These are phyloP conservation scores for Paramormyrops kingsleyae DNA, from an alignment of 2,113 vertebrate species.

Conservation along the genomic window DNA sequence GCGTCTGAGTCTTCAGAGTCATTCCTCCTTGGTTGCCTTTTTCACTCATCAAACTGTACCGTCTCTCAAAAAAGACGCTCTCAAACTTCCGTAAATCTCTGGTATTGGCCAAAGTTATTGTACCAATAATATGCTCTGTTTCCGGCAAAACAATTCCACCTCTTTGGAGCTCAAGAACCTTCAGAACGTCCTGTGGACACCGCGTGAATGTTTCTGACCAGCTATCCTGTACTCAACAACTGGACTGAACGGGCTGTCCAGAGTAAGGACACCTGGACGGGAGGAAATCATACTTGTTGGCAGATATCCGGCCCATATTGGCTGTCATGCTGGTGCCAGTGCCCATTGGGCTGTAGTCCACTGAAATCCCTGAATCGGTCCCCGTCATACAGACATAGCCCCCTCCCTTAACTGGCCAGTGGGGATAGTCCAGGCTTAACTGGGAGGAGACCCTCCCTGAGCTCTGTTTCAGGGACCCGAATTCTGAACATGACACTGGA, in stretches of 20 bases:
- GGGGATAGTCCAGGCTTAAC: constrained; percentile 69
- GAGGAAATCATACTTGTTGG: constrained; percentile 61
- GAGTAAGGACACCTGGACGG: constrained; percentile 29
- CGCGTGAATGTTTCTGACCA: not conserved
- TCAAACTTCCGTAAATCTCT: not conserved
- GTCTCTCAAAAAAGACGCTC: not conserved
- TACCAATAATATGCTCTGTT: not conserved
- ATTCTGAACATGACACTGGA: constrained; percentile 51
- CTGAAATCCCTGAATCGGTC: constrained; percentile 72
- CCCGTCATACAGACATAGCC: constrained; percentile 68
- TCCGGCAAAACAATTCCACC: not conserved
- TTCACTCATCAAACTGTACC: not conserved
- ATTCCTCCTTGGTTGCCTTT: not conserved
- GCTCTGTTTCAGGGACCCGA: constrained; percentile 52
- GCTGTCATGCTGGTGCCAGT: constrained; percentile 40
- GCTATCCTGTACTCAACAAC: constrained; percentile 28
- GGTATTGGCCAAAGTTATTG: not conserved
- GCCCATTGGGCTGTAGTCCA: constrained; percentile 68
- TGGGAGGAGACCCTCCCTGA: constrained; percentile 50
- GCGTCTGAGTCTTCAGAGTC: not conserved
- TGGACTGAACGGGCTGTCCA: constrained; percentile 31
- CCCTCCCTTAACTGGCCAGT: constrained; percentile 48
- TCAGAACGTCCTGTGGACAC: not conserved
- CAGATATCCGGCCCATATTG: constrained; percentile 42
- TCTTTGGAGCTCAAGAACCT: not conserved